Base-by-base conservation (phyloP, 2,113 vertebrate species). In the Ciconia boyciana region DNA sequence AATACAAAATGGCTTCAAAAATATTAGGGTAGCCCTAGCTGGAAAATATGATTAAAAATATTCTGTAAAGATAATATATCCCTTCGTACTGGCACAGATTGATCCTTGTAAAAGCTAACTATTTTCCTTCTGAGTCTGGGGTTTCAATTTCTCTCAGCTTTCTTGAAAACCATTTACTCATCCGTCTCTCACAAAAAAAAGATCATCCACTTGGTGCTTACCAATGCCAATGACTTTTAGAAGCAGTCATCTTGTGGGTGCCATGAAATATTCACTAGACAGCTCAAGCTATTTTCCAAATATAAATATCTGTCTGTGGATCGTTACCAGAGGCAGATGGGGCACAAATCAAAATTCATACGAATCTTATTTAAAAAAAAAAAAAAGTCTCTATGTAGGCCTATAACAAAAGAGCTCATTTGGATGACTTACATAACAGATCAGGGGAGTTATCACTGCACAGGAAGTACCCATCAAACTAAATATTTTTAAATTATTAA, bases 211-310 rank as follows among this genome's bases (percentile, higher is more conserved):
- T 88, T 6, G 1, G 13, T 95, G 75, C 29, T 76, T 88, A 93
- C 82, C 78, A 61, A 58, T 72, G 46, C 19, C 66, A 69, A 29
- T 72, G 58, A 83, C 66, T 96, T 96, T 83, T 54, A 91, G 62
- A 72, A 89, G 29, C 68, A 49, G 10, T 88, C 31, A 15, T 75
- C 60, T 94, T 87, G 55, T 78, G 60, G 28, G 24, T 93, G 55
- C 76, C 83, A 81, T 92, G 80, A 96, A 96, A 93, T 91, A 92
- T 65, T 91, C 70, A 89, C 87, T 48, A 83, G 81, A 65, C 34
- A 87, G 58, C 52, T 93, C 57, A 72, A 94, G 34, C 28, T 87
- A 64, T 57, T 94, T 96, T 95, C 74, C 70, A 95, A 84, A 88
- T 87, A 80, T 72, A 89, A 79, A 61, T 85, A 83, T 76, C 80